Base-by-base conservation (phyloP, 2,113 vertebrate genomes). In the Xiphorhynchus elegans region DNA sequence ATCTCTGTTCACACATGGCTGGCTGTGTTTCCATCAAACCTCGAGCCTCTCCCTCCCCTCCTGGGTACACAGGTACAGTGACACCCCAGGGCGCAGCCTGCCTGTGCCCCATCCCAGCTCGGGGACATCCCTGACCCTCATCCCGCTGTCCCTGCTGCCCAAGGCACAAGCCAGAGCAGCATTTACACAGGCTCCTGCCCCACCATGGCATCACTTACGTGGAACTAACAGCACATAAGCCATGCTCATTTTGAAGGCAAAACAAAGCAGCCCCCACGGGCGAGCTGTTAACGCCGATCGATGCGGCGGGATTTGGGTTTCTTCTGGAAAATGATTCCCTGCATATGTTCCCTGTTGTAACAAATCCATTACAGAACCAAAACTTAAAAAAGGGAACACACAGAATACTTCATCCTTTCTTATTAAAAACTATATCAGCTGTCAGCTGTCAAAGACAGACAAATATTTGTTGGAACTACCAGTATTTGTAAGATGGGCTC, bases 81-180 rank as follows among this genome's bases (percentile, higher is more conserved):
- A 4, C 2, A 2, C 25, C 1, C 1, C 28, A 24, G 66, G 24
- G 9, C 17, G 23, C 2, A 7, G 40, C 31, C 40, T 26, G 23
- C 29, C 58, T 0, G 0, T 16, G 59, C 25, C 49, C 2, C 47
- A 4, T 7, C 46, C 55, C 2, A 6, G 19, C 10, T 15, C 0
- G 5, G 11, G 53, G 2, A 13, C 3, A n/a, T 11, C 0, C 0
- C 55, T 6, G 23, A 14, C 7, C 19, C 18, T 9, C 31, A 3
- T 26, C 2, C 3, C 6, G 3, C 42, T 63, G 63, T 2, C 29
- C 2, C 3, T 8, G 4, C 37, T 63, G 63, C 63, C 46, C 0
- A 0, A 20, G 20, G 17, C n/a, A 5, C 0, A 1, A 1, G 4
- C 42, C 13, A 9, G 25, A 4, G 7, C 35, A 33, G 7, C 4